Percentiles rank a stretch among this genome's conserved stretches.
These are phyloP conservation scores for Zapornia atra DNA, from an alignment of 2,113 vertebrate species.

Conservation along the genomic window DNA sequence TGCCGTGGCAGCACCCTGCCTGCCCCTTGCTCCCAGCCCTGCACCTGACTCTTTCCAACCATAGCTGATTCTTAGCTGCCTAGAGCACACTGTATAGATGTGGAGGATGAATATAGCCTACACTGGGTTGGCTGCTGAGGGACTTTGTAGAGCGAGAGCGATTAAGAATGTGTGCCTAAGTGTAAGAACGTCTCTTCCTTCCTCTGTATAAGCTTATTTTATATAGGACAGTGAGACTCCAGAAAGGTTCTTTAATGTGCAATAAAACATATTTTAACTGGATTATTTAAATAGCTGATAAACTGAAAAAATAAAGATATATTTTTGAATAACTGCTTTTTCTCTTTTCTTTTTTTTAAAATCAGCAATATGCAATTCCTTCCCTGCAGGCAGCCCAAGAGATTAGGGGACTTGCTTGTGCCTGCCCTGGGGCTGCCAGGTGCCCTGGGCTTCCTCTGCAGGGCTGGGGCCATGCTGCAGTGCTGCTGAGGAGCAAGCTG, in stretches of 20 bases:
- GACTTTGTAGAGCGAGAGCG: not conserved
- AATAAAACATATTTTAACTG: constrained; percentile 65
- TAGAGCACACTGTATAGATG: fast-evolving
- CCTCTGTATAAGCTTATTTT: not conserved
- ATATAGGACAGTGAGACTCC: not conserved
- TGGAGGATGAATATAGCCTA: not conserved
- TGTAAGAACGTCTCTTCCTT: not conserved
- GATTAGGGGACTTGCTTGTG: not conserved
- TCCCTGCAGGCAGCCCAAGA: not conserved
- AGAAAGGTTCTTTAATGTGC: constrained; percentile 50
- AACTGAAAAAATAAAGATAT: constrained; percentile 58
- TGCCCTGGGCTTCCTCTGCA: not conserved
- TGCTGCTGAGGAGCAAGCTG: no score
- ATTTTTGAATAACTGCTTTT: constrained; percentile 57
- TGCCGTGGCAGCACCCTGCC: fast-evolving
- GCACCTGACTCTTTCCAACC: not conserved
- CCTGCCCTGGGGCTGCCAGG: not conserved
- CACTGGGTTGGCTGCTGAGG: not conserved
- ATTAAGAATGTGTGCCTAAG: fast-evolving
- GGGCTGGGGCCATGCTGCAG: not conserved
- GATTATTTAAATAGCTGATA: constrained; percentile 59
- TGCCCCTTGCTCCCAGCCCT: not conserved
- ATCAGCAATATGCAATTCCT: fast-evolving
- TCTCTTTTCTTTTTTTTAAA: not conserved
- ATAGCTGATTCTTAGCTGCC: not conserved